Evolutionary conservation across 2,797 vertebrate genomes (phyloP), one percentile per base, ranked within the genome.

Genomic region (Lacerta bilineata): DNA sequence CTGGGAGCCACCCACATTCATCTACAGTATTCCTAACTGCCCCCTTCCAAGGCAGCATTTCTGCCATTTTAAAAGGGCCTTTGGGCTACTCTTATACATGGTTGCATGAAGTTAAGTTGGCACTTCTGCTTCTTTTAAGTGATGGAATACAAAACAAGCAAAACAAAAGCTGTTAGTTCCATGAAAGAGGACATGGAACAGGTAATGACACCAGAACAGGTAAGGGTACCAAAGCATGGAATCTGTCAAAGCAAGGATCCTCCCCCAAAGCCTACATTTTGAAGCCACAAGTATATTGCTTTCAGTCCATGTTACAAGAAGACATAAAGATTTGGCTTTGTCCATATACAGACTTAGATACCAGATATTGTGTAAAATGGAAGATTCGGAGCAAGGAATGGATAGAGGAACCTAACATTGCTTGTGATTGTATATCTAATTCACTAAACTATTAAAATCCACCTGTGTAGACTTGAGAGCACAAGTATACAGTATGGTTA

Each of bases 241-340:
- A 75, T 85, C 43, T 33, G 27, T 84, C 33, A 74, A 39, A 74
- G 33, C 46, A 36, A 84, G 71, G 43, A 59, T 84, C 83, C 50
- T 84, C 39, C 61, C 50, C 41, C 50, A 71, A 50, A 80, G 20
- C 50, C 33, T 39, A 81, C 33, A 81, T 41, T 80, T 59, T 36
- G 27, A 81, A 81, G 39, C 27, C 61, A 81, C 59, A 39, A 25
- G 18, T 80, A 80, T 36, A 61, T 80, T 64, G 4, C 29, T 69
- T 69, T n/a, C 29, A 69, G 27, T 72, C 69, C 15, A n/a, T 36
- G 7, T 72, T 36, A 64, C 13, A 61, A n/a, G 5, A 5, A 36
- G 25, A 39, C 11, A 59, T 59, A 59, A 59, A 79, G 29, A 59
- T 55, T 33, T 79, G n/a, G 50, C 77, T 80, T 80, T 59, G 29